These are phyloP conservation scores for Ceratosolen fusciceps DNA, from an alignment of 1,140 invertebrate species.

Conservation along the genomic window DNA sequence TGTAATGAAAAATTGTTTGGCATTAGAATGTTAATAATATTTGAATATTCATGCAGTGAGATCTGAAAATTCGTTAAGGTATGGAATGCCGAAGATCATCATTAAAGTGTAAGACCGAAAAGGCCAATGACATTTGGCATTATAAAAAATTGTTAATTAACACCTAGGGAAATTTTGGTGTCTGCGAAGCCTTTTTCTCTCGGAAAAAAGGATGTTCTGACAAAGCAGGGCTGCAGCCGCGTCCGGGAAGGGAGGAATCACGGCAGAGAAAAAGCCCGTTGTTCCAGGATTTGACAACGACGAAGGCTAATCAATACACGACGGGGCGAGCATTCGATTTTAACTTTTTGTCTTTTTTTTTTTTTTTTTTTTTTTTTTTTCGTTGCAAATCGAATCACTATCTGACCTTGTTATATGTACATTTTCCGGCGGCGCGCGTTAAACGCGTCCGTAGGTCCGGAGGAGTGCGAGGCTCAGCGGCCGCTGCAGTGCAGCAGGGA, in stretches of 20 bases:
- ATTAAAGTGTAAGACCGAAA: no score
- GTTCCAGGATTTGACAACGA: constrained; percentile 71
- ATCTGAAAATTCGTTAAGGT: no score
- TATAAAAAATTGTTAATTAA: no score
- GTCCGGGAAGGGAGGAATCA: constrained; percentile 49
- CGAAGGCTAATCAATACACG: constrained; percentile 71
- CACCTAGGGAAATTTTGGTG: constrained; percentile 51
- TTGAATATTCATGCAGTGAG: no score
- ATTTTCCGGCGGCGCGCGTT: constrained; percentile 61
- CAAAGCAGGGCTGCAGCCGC: constrained; percentile 50
- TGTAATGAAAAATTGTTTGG: no score
- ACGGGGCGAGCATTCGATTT: constrained; percentile 63
- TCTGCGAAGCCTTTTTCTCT: constrained; percentile 3
- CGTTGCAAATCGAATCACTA: constrained; percentile 73
- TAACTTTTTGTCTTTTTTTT: constrained; percentile 49
- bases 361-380: no score
- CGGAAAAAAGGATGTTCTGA: constrained; percentile 45
- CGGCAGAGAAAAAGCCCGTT: constrained; percentile 52
- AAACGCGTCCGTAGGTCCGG: constrained; percentile 33
- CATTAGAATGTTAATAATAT: no score
- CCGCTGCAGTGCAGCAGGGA: background rate
- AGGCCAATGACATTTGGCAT: no score
- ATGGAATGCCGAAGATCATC: no score
- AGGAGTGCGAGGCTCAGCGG: background rate
- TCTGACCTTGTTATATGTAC: constrained; percentile 72